A percentile compares a stretch with the other conserved stretches of the same genome.
phyloP scores from a whole-genome alignment of 2,797 vertebrate genomes.

The Bucorvus abyssinicus region DNA sequence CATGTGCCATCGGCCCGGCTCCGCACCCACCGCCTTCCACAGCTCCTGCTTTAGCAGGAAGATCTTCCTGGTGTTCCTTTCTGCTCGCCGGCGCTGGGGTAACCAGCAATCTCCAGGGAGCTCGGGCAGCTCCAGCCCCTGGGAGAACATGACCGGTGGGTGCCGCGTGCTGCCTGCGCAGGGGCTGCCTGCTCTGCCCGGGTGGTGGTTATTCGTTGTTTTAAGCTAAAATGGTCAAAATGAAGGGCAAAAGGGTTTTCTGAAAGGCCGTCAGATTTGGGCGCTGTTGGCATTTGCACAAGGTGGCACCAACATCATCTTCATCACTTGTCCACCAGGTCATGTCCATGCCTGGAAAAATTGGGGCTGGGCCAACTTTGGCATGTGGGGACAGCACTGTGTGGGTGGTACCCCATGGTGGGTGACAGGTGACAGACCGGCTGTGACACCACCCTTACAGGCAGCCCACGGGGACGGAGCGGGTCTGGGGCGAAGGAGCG shows the following conservation, averaged over 20 bases:
- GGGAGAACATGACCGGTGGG: rapidly evolving
- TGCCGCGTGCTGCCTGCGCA: rapidly evolving
- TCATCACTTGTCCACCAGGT: background rate
- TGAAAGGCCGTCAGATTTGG: no score
- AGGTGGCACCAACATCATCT: background rate
- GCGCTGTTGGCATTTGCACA: background rate
- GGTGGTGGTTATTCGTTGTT: rapidly evolving
- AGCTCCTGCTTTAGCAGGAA: background rate
- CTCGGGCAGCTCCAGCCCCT: rapidly evolving
- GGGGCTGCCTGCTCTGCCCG: background rate
- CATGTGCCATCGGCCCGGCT: background rate
- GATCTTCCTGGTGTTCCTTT: background rate
- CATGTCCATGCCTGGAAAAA: background rate
- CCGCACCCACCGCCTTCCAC: rapidly evolving
- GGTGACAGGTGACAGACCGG: rapidly evolving
- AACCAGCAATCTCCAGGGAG: rapidly evolving
- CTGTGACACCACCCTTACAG: background rate
- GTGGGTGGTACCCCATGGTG: background rate
- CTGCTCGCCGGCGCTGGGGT: rapidly evolving
- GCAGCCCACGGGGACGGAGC: background rate
- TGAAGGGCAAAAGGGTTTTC: background rate
- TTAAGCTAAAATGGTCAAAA: background rate
- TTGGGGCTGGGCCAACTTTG: background rate
- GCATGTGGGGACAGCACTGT: rapidly evolving
- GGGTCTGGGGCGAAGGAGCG: background rate